Conservation (phyloP, 2,797 vertebrate species). For the Arrhamphus sclerolepis region DNA sequence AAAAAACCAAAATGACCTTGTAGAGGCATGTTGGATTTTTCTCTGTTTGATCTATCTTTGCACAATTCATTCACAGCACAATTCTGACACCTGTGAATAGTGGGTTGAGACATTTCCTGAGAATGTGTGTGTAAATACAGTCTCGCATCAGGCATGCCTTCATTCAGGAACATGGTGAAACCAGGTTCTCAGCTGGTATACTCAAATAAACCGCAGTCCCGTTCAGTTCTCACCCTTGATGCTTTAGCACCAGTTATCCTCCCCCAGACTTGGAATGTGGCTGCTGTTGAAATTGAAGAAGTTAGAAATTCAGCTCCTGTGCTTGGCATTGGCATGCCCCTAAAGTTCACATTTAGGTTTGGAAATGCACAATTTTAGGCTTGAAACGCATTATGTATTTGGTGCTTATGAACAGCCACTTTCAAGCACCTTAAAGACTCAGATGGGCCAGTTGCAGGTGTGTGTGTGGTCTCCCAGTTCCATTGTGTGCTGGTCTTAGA, state of each 20-base stretch:
- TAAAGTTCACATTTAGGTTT: slow-evolving; percentile 3
- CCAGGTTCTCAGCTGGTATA: slow-evolving; percentile 21
- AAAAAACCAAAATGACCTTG: slow-evolving; percentile 65
- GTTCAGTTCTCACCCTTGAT: slow-evolving; percentile 8
- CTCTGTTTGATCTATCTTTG: slow-evolving; percentile 56
- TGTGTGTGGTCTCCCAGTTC: slow-evolving; percentile 49
- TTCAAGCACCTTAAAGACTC: not conserved
- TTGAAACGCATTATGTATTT: slow-evolving; percentile 1
- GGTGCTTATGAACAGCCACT: slow-evolving; percentile 4
- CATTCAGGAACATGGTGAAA: slow-evolving; percentile 34
- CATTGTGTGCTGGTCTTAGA: slow-evolving; percentile 42
- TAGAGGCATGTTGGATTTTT: slow-evolving; percentile 75
- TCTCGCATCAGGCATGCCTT: slow-evolving; percentile 33
- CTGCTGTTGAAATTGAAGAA: slow-evolving; percentile 35
- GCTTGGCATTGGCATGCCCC: slow-evolving; percentile 12
- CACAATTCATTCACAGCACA: slow-evolving; percentile 51
- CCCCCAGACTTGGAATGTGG: slow-evolving; percentile 37
- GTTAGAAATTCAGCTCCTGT: slow-evolving; percentile 21
- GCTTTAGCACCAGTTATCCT: slow-evolving; percentile 21
- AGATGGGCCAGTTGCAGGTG: slow-evolving; percentile 28
- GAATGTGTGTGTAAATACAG: slow-evolving; percentile 39
- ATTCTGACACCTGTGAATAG: slow-evolving; percentile 60
- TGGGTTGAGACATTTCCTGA: slow-evolving; percentile 56
- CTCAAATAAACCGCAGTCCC: slow-evolving; percentile 17
- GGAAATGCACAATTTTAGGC: not conserved